Conservation (phyloP, 2,113 vertebrate species). For the Leptobrachium leishanense region DNA sequence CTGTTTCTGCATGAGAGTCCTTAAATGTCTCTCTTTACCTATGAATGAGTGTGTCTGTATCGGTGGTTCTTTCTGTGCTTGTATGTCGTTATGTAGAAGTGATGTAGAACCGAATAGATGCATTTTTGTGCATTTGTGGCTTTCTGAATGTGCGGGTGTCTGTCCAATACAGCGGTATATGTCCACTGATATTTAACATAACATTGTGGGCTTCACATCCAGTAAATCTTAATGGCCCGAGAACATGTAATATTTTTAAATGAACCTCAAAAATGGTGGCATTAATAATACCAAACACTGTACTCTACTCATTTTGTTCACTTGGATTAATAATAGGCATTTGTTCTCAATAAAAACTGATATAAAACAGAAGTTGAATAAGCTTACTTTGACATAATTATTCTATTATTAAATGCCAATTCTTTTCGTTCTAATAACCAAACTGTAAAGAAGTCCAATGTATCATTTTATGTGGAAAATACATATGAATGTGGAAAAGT, state of each 20-base stretch:
- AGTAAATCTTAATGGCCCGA: neutral
- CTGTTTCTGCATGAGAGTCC: no score
- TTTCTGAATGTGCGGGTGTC: no score
- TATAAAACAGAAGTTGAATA: slow-evolving; percentile 37
- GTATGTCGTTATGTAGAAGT: no score
- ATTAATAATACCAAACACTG: neutral
- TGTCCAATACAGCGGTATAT: no score
- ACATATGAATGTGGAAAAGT: neutral
- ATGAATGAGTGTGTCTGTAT: no score
- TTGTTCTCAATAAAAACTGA: slow-evolving; percentile 9
- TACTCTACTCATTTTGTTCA: slow-evolving; percentile 14
- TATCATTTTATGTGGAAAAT: neutral
- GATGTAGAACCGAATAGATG: no score
- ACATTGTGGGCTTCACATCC: no score
- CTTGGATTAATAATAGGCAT: slow-evolving; percentile 29
- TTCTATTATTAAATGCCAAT: slow-evolving; percentile 30
- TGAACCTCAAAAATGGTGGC: neutral
- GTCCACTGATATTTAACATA: no score
- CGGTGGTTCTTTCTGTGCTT: no score
- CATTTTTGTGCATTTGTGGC: no score
- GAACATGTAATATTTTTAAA: neutral
- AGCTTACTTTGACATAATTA: slow-evolving; percentile 34
- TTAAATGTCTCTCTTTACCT: no score
- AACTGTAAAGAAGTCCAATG: slow-evolving; percentile 2
- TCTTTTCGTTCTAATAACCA: slow-evolving; percentile 29